Conservation (phyloP, 2,797 vertebrate species). For the Spea hammondii region DNA sequence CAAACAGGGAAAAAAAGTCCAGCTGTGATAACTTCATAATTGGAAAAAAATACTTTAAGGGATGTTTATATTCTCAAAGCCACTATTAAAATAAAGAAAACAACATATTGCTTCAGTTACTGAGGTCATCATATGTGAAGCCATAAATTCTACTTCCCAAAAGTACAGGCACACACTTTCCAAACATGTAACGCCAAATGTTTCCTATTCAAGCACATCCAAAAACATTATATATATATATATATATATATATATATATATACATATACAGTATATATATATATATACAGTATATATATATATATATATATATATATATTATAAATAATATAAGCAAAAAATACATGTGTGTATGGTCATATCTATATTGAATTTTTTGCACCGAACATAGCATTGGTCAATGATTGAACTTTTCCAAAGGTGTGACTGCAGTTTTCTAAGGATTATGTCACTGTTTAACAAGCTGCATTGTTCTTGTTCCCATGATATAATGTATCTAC, state of each 20-base stretch:
- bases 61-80: constrained; percentile 50
- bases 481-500: background rate
- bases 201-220: constrained; percentile 25
- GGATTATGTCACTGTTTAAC: background rate
- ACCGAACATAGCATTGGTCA: no score
- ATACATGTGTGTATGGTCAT: no score
- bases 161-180: constrained; percentile 39
- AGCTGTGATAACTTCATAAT: constrained; percentile 46
- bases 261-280: no score
- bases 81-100: constrained; percentile 48
- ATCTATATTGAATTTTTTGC: no score
- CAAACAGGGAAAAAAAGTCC: constrained; percentile 36
- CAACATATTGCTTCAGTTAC: constrained; percentile 50
- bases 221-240: background rate
- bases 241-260: no score
- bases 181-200: constrained; percentile 29
- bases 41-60: constrained; percentile 45
- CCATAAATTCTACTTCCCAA: constrained; percentile 49
- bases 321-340: no score
- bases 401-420: background rate
- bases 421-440: background rate
- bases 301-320: no score
- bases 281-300: no score
- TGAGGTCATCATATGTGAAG: constrained; percentile 46
- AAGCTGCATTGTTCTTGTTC: background rate